Conservation (phyloP, 2,888 invertebrate species). For the Drosophila nr. medialis region DNA sequence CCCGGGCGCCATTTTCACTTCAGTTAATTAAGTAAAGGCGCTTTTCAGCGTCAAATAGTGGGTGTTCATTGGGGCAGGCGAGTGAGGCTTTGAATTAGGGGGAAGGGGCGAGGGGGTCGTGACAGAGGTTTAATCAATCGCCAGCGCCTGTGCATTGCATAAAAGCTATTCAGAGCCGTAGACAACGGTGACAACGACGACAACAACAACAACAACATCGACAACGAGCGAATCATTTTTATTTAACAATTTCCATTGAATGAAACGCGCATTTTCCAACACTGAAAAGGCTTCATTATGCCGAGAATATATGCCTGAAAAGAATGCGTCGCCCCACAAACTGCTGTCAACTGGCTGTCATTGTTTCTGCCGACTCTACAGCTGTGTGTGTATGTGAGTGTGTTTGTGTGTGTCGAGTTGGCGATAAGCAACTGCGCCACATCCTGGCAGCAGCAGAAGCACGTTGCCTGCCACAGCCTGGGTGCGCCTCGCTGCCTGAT, state of each 20-base stretch:
- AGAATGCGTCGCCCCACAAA: neutral
- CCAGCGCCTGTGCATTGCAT: slow-evolving; percentile 34
- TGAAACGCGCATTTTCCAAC: slow-evolving; percentile 74
- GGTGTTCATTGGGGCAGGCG: neutral
- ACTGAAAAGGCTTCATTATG: slow-evolving; percentile 73
- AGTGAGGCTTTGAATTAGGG: neutral
- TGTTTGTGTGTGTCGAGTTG: slow-evolving; percentile 42
- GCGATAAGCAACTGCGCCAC: slow-evolving; percentile 70
- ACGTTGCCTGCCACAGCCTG: slow-evolving; percentile 26
- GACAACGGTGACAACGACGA: slow-evolving; percentile 23
- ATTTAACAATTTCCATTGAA: slow-evolving; percentile 77
- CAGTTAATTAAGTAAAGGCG: slow-evolving; percentile 78
- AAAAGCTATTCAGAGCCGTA: slow-evolving; percentile 46
- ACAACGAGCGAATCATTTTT: slow-evolving; percentile 70
- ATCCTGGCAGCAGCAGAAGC: slow-evolving; percentile 47
- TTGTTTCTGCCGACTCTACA: slow-evolving; percentile 65
- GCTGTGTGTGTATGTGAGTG: slow-evolving; percentile 31
- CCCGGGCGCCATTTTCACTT: slow-evolving; percentile 74
- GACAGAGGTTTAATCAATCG: slow-evolving; percentile 66
- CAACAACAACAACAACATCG: slow-evolving; percentile 20
- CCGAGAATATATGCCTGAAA: slow-evolving; percentile 20
- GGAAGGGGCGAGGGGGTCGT: slow-evolving; percentile 8
- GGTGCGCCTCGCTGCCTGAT: slow-evolving; percentile 64
- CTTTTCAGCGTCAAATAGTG: slow-evolving; percentile 29
- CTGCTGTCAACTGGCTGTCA: slow-evolving; percentile 72